Percentiles rank a stretch among this genome's conserved stretches.
phyloP scores from a whole-genome alignment of 2,888 invertebrate genomes.

The Agapostemon virescens region DNA sequence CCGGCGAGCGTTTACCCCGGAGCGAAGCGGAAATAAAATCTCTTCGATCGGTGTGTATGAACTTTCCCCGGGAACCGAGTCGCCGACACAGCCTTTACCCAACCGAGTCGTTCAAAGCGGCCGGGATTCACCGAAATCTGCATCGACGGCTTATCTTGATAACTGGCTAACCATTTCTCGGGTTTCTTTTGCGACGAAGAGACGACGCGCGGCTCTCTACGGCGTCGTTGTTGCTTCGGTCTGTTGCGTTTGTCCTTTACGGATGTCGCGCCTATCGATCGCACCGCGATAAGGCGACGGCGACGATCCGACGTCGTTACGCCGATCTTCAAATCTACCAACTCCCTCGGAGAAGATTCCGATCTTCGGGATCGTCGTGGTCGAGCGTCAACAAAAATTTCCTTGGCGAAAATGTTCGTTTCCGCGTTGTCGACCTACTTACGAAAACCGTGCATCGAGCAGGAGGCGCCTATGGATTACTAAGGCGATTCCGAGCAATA shows the following conservation, averaged over 20 bases:
- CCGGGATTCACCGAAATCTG: not conserved
- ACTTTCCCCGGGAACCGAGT: conserved; percentile 3
- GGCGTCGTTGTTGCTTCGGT: not conserved
- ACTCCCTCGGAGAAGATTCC: not conserved
- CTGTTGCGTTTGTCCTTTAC: not conserved
- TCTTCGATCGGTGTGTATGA: conserved; percentile 47
- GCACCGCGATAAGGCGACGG: not conserved
- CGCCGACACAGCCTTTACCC: not conserved
- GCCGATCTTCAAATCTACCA: no score
- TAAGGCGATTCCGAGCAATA: no score
- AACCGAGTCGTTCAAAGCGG: not conserved
- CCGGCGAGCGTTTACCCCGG: conserved; percentile 35
- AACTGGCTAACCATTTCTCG: not conserved
- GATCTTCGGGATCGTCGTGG: not conserved
- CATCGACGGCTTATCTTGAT: not conserved
- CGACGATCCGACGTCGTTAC: no score
- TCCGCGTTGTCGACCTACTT: no score
- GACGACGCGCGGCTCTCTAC: not conserved
- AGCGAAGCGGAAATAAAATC: conserved; percentile 34
- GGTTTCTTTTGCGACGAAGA: not conserved
- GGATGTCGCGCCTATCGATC: not conserved
- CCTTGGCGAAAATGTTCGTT: no score
- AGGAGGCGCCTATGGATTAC: no score
- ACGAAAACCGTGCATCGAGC: no score
- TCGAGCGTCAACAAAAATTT: no score